These are phyloP conservation scores for Pomatostomus ruficeps DNA, from an alignment of 2,113 vertebrate species.

Conservation along the genomic window DNA sequence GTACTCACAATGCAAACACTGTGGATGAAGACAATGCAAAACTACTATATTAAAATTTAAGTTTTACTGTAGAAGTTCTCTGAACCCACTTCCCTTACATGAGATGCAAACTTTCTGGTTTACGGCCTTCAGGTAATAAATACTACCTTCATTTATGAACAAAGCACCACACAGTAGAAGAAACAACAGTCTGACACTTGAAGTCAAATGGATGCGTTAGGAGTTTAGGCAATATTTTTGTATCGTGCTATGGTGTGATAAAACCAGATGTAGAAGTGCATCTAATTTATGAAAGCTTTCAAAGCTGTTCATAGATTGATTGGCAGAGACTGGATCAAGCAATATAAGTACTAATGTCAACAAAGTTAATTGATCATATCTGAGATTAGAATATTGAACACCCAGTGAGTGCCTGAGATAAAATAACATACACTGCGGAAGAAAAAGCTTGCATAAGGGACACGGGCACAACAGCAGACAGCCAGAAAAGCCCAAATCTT, in stretches of 20 bases:
- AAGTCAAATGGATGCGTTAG: neutral
- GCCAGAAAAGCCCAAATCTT: neutral
- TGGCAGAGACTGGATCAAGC: neutral
- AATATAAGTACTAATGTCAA: neutral
- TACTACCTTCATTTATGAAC: neutral
- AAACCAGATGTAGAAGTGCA: neutral
- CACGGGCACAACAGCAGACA: rapidly evolving
- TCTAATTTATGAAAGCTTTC: neutral
- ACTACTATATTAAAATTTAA: neutral
- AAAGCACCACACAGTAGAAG: neutral
- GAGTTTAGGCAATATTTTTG: neutral
- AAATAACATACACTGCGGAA: neutral
- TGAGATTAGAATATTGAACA: neutral
- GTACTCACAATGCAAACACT: neutral
- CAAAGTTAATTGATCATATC: neutral
- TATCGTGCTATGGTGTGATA: neutral
- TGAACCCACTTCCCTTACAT: neutral
- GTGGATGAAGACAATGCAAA: neutral
- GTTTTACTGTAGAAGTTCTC: neutral
- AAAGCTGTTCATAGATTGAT: neutral
- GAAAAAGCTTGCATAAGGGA: neutral
- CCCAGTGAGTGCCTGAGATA: neutral
- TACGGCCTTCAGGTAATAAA: neutral
- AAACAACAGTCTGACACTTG: neutral
- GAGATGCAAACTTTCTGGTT: neutral